phyloP scores from a whole-genome alignment of 1,140 invertebrate species.

The Drosophila pseudoobscura region DNA sequence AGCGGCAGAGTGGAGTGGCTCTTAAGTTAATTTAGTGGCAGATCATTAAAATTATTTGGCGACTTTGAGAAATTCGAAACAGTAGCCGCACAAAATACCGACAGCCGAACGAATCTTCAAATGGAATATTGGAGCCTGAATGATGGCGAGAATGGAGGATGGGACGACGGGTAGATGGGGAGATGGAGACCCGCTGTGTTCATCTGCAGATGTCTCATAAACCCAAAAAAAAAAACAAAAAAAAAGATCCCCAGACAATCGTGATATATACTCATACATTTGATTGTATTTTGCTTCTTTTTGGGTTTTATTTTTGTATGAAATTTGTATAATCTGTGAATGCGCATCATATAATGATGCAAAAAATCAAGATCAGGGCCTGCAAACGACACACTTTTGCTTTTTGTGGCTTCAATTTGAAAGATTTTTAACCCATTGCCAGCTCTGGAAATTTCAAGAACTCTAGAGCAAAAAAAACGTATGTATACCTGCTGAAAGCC shows the following conservation, averaged over 20 bases:
- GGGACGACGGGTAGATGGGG: background rate
- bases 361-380: constrained; percentile 68
- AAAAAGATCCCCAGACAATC: constrained; percentile 24
- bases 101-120: constrained; percentile 76
- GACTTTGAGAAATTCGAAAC: constrained; percentile 72
- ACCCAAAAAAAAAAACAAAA: constrained; percentile 4
- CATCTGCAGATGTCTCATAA: constrained; percentile 61
- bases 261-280: constrained; percentile 7
- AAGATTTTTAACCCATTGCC: constrained; percentile 27
- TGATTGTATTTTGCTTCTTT: constrained; percentile 4
- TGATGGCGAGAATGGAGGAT: constrained; percentile 30
- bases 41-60: constrained; percentile 64
- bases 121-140: constrained; percentile 53
- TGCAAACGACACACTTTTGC: constrained; percentile 63
- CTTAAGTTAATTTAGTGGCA: constrained; percentile 63
- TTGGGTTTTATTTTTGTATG: constrained; percentile 26
- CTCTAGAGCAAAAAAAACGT: too few relatives aligned
- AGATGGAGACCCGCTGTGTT: constrained; percentile 47
- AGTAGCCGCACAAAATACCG: constrained; percentile 73
- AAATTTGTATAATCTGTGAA: constrained; percentile 46
- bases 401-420: constrained; percentile 37
- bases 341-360: constrained; percentile 74
- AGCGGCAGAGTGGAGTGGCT: constrained; percentile 19
- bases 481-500: too few relatives aligned
- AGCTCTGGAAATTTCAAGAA: too few relatives aligned